These are phyloP conservation scores for Homalodisca vitripennis DNA, from an alignment of 1,140 invertebrate species.

Conservation along the genomic window DNA sequence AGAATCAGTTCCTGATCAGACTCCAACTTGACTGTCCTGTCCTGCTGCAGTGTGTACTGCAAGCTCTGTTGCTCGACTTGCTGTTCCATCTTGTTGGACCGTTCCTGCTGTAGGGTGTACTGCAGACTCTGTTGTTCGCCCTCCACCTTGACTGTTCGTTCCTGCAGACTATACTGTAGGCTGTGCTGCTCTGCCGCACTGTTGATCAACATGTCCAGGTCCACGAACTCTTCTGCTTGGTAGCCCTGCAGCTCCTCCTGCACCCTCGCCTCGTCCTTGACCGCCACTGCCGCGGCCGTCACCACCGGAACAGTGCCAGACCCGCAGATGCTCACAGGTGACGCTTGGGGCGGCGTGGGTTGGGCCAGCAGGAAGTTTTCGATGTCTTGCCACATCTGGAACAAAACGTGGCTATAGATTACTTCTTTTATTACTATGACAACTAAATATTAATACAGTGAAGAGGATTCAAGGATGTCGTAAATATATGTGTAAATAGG, in stretches of 20 bases:
- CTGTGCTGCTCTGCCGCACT: constrained; percentile 50
- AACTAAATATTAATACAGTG: no score
- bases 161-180: constrained; percentile 30
- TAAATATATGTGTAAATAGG: no score
- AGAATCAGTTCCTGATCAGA: constrained; percentile 1
- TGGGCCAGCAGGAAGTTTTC: constrained; percentile 51
- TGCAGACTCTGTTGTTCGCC: background rate
- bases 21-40: constrained; percentile 18
- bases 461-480: no score
- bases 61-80: constrained; percentile 20
- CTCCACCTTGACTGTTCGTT: constrained; percentile 13
- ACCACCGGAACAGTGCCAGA: constrained; percentile 29
- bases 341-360: constrained; percentile 42
- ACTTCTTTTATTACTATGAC: no score
- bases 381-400: constrained; percentile 56
- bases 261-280: no score
- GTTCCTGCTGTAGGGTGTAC: background rate
- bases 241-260: constrained; percentile 15
- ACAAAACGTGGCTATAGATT: constrained; percentile 28
- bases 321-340: constrained; percentile 39
- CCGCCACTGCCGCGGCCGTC: background rate
- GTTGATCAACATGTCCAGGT: constrained; percentile 52
- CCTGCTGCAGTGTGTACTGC: background rate
- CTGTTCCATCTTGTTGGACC: constrained; percentile 6
- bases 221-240: constrained; percentile 49